A percentile compares a stretch with the other conserved stretches of the same genome.
Conservation (phyloP, 2,888 invertebrate species). For the Drosophila cognata region DNA sequence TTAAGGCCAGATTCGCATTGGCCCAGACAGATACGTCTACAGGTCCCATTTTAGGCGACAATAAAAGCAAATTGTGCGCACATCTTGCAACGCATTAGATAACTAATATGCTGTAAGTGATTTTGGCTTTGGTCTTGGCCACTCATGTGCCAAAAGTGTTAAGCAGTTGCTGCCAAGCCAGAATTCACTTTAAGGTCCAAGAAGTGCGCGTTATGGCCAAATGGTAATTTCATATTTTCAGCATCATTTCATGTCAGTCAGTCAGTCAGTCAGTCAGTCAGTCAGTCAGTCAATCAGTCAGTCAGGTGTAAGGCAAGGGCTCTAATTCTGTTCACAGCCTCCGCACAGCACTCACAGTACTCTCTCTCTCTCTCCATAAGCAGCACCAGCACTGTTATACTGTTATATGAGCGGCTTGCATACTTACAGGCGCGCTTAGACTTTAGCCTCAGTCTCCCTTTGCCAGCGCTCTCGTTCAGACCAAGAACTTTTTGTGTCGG, state of each 20-base stretch:
- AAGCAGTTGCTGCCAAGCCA: slow-evolving; percentile 37
- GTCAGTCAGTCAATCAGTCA: neutral
- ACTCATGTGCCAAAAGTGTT: slow-evolving; percentile 44
- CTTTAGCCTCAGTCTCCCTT: slow-evolving; percentile 65
- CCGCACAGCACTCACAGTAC: slow-evolving; percentile 14
- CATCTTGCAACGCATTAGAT: slow-evolving; percentile 11
- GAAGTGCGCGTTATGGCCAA: slow-evolving; percentile 44
- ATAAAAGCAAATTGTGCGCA: slow-evolving; percentile 60
- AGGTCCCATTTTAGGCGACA: neutral
- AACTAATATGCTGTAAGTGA: slow-evolving; percentile 52
- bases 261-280: neutral
- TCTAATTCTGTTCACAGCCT: slow-evolving; percentile 25
- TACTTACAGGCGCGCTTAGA: slow-evolving; percentile 61
- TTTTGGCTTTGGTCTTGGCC: slow-evolving; percentile 26
- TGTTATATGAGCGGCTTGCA: slow-evolving; percentile 62
- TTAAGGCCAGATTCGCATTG: slow-evolving; percentile 6
- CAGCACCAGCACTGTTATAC: slow-evolving; percentile 40
- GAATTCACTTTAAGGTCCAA: slow-evolving; percentile 29
- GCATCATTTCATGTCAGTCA: slow-evolving; percentile 8
- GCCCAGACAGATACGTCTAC: neutral
- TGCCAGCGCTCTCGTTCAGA: slow-evolving; percentile 71
- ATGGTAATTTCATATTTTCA: slow-evolving; percentile 40
- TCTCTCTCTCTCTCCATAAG: slow-evolving; percentile 5
- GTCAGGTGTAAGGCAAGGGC: slow-evolving; percentile 38
- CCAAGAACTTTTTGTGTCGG: slow-evolving; percentile 38